Evolutionary conservation across 2,888 invertebrate genomes (phyloP), one percentile per base, ranked within the genome.

Genomic region (Eulithis testata): DNA sequence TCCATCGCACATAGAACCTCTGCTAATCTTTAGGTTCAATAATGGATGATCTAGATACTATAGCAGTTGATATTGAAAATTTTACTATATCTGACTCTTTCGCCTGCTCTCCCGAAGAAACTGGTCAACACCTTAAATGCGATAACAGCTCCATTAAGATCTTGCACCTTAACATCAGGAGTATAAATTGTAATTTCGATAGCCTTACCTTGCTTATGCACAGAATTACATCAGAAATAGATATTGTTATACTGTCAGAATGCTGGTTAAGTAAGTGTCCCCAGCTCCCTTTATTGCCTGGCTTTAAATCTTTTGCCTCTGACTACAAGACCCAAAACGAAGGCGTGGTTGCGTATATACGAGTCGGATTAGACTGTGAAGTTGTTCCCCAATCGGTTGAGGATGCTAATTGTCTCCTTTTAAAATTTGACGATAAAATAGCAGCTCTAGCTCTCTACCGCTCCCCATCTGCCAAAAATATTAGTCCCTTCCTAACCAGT

Each of bases 241-340:
- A 45, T 7, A 45, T 45, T 45, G 12, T 45, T 1, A 45, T 45
- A 12, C 45, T 45, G 12, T 45, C 45, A 5, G 45, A 45, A n/a
- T 45, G 45, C 45, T 45, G 45, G 45, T 45, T 45, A 12, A 45
- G 45, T 45, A 45, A 45, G 45, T 45, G 45, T 45, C 45, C 45
- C n/a, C 7, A n/a, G 5, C 45, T 45, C 5, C 45, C 45, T 45
- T 12, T 6, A 3, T 12, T 45, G 12, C 12, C 12, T 45, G 45
- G 45, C 12, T 45, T 45, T 12, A 3, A 45, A 12, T 45, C 45
- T 12, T 45, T 4, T 45, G 12, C 47, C 8, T 47, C 47, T 47
- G 47, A 47, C 7, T 47, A 21, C 21, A 47, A 47, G 21, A 47
- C 47, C 8, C 47, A 47, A 21, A 47, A 47, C 4, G 47, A 47